Evolutionary conservation across 1,140 invertebrate species (phyloP).

Genomic region (Conus ventricosus): DNA sequence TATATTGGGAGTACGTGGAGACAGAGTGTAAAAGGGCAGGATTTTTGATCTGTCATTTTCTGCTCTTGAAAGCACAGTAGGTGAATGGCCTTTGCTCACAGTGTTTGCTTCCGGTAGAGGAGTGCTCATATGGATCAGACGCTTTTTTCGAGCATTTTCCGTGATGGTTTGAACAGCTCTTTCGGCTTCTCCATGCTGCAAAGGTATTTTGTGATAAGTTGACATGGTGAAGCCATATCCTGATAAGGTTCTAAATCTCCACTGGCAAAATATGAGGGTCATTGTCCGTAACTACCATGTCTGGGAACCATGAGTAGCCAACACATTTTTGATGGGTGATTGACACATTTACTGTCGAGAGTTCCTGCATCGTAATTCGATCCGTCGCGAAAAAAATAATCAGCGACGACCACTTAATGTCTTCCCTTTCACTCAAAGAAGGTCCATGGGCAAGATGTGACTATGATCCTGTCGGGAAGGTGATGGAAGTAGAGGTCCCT

Average conservation of each 20-base stretch:
- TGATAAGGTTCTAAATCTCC: conserved; percentile 71
- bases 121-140: not conserved
- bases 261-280: conserved; percentile 71
- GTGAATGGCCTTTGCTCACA: too few relatives aligned
- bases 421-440: conserved; percentile 28
- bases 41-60: too few relatives aligned
- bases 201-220: conserved; percentile 60
- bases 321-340: conserved; percentile 38
- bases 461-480: conserved; percentile 72
- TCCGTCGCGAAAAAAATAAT: conserved; percentile 40
- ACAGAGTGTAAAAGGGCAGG: too few relatives aligned
- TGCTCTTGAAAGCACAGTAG: too few relatives aligned
- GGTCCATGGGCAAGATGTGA: conserved; percentile 54
- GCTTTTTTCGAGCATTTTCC: conserved; percentile 47
- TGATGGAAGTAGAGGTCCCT: conserved; percentile 38
- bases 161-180: conserved; percentile 42
- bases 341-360: not conserved
- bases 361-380: conserved; percentile 32
- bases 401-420: conserved; percentile 37
- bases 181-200: conserved; percentile 50
- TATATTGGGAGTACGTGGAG: too few relatives aligned
- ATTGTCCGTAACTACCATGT: conserved; percentile 62
- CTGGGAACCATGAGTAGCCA: conserved; percentile 49
- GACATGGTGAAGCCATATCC: conserved; percentile 68
- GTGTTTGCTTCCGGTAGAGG: too few relatives aligned